Conservation (phyloP, 2,888 invertebrate genomes). For the Microplitis deprimator region DNA sequence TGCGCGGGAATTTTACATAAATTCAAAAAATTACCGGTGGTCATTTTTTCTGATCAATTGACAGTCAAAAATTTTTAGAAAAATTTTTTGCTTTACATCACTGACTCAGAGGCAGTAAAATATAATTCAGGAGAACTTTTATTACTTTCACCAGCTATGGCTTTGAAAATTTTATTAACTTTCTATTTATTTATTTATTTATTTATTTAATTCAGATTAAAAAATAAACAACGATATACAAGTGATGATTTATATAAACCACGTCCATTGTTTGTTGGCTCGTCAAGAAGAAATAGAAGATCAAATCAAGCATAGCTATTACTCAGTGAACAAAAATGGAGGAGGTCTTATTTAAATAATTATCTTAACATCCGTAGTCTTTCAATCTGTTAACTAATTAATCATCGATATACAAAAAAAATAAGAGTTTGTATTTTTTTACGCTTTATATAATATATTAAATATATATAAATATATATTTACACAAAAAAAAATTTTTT, state of each 20-base stretch:
- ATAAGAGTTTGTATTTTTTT: conserved; percentile 1
- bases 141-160: no score
- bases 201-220: conserved; percentile 57
- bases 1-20: no score
- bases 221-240: conserved; percentile 76
- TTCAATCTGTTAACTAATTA: not conserved
- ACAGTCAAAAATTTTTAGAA: no score
- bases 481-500: no score
- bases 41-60: no score
- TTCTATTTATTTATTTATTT: conserved; percentile 36
- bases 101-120: no score
- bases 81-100: no score
- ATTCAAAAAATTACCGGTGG: no score
- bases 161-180: no score
- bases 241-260: conserved; percentile 83
- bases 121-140: no score
- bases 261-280: conserved; percentile 73
- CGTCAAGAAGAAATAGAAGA: conserved; percentile 73
- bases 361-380: not conserved
- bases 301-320: conserved; percentile 67
- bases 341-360: conserved; percentile 32
- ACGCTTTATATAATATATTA: not conserved
- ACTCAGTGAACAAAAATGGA: conserved; percentile 52
- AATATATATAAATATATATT: no score
- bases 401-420: not conserved